Evolutionary conservation across 2,888 invertebrate genomes (phyloP), one percentile per base, ranked within the genome.

Genomic region (Didymodactylos carnosus): DNA sequence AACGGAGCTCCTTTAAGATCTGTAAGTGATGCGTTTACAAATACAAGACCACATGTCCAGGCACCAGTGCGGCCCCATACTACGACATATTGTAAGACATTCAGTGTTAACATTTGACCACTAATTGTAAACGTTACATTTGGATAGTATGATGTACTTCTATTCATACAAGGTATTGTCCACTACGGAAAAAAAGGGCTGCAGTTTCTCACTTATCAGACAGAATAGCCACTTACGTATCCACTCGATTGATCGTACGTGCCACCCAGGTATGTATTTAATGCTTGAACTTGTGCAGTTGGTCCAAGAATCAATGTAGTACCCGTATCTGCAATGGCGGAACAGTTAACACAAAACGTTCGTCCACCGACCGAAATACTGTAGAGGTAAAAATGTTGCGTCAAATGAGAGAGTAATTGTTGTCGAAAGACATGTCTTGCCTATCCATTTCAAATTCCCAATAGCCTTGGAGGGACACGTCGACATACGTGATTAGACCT

Each of bases 401-500:
- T n/a, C n/a, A n/a, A n/a, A n/a, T n/a, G n/a, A n/a, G n/a, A n/a
- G n/a, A n/a, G n/a, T n/a, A n/a, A 40, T 40, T 40, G 14, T 40
- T 40, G 14, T 40, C 14, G 8, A 40, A 40, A 40, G 14, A 4
- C 19, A 43, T 10, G 14, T 10, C 19, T 6, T 49, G 23, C 46
- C 19, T n/a, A 49, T 49, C 8, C 5, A 19, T 11, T 10, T 49
- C 87, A 84, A 99, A 91, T 86, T 97, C 94, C 98, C 98, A 99
- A 85, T 98, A 99, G 74, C 90, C 90, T 85, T 92, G 87, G 76
- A 88, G 87, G 77, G 88, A 87, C 0, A 99, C 90, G 6, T 90
- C 88, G 78, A 92, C 86, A 84, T 94, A 94, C 4, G 91, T 91
- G 83, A 98, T 91, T 78, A 91, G 88, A 29, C 93, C 94, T 73